Evolutionary conservation across 2,797 vertebrate species (phyloP).

Genomic region (Microcaecilia unicolor): DNA sequence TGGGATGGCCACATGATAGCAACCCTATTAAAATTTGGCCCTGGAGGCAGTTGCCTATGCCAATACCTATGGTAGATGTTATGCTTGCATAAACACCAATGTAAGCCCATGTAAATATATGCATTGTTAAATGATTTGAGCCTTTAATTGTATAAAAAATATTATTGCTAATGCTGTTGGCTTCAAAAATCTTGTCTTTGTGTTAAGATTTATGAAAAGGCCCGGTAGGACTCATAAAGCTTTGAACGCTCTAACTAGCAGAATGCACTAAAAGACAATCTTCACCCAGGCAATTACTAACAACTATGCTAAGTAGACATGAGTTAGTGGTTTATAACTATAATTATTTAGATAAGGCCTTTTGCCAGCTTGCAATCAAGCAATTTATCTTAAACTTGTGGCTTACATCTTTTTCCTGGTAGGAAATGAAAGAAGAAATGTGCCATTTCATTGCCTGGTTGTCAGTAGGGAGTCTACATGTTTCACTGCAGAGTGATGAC

Average conservation of each 20-base stretch:
- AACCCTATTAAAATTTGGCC: too few relatives aligned
- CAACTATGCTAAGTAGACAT: neutral
- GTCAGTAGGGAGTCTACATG: fast-evolving
- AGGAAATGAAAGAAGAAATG: neutral
- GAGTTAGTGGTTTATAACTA: neutral
- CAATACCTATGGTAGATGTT: too few relatives aligned
- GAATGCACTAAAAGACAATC: neutral
- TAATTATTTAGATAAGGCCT: too few relatives aligned
- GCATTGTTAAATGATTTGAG: too few relatives aligned
- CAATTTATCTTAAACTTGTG: neutral
- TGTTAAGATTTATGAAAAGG: neutral
- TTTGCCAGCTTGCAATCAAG: neutral
- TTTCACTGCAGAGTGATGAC: neutral
- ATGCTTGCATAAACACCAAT: too few relatives aligned
- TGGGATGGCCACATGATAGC: too few relatives aligned
- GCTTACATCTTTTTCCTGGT: neutral
- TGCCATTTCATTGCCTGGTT: neutral
- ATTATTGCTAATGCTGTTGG: too few relatives aligned
- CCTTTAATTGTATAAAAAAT: too few relatives aligned
- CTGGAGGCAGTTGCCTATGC: too few relatives aligned
- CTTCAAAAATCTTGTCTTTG: neutral
- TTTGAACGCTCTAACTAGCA: neutral
- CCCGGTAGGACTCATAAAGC: neutral
- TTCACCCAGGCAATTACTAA: neutral
- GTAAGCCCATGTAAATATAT: too few relatives aligned